Evolutionary conservation across 2,797 vertebrate species (phyloP).

Genomic region (Pristis pectinata): DNA sequence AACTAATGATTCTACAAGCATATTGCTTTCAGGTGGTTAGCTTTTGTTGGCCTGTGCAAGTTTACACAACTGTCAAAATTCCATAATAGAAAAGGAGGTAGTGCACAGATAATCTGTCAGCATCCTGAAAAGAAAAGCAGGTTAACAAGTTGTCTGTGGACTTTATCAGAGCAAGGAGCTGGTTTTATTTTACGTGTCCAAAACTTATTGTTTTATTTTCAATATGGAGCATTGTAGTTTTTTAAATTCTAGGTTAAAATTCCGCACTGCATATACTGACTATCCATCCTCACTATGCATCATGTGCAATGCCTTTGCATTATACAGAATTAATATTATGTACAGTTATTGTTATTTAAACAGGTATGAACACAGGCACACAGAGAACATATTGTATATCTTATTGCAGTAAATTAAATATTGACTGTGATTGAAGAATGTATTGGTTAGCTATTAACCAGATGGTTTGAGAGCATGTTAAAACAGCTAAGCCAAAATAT

Average conservation of each 20-base stretch:
- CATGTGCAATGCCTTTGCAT: neutral
- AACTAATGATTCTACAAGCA: neutral
- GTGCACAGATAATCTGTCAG: neutral
- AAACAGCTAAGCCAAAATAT: neutral
- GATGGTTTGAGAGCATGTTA: neutral
- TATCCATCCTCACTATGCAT: neutral
- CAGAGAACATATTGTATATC: neutral
- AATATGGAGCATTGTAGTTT: neutral
- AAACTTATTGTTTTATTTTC: neutral
- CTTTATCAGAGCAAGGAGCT: neutral
- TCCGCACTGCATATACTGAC: neutral
- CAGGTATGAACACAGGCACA: neutral
- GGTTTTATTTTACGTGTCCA: neutral
- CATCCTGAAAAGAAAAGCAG: neutral
- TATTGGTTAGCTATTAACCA: neutral
- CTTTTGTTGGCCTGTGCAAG: neutral
- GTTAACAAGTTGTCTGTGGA: neutral
- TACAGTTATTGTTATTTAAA: neutral
- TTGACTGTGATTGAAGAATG: neutral
- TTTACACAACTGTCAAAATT: neutral
- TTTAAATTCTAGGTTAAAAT: neutral
- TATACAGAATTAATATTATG: too few species aligned
- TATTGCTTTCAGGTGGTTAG: neutral
- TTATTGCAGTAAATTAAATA: neutral
- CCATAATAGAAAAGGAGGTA: neutral